Base-by-base conservation (phyloP, 2,113 vertebrate genomes). In the Mustela lutreola region DNA sequence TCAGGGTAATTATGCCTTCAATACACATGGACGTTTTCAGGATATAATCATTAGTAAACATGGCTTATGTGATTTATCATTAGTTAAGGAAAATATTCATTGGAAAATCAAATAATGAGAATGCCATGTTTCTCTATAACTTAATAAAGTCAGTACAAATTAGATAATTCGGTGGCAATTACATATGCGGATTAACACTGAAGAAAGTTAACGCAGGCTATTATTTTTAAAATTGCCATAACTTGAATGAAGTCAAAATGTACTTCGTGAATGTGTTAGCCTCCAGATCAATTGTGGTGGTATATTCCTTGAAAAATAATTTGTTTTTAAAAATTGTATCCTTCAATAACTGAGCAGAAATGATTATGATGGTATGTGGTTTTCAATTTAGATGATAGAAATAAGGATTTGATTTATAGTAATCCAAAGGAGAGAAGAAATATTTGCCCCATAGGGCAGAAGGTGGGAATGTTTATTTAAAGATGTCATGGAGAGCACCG, bases 21-120 rank as follows among this genome's bases (percentile, higher is more conserved):
- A 91, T 73, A 83, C 48, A 45, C 81, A 85, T 88, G 90, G 94
- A 97, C 48, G 73, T 71, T 98, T 96, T 96, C 58, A 95, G 50
- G 83, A 86, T 93, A 22, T 36, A 91, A 93, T 96, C 48, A 94
- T 94, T 95, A 92, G 53, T 82, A 89, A 94, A 39, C 39, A 95
- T 53, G 63, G 33, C 18, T 91, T 93, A 58, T 75, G 42, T 50
- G 31, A 91, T 91, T 96, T 92, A 67, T 86, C 42, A 76, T 85
- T 91, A 75, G 19, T 58, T 92, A 82, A 60, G 48, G 65, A 87
- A 87, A 96, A 95, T 73, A 71, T 16, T 58, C 50, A 78, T 60
- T 94, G 62, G n/a, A 85, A 96, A 96, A 91, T 95, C 48, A 96
- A 97, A 89, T 89, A 50, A 95, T 81, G 63, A 97, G 94, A 94